Base-by-base conservation (phyloP, 2,888 invertebrate genomes). In the Coenonympha arcania region DNA sequence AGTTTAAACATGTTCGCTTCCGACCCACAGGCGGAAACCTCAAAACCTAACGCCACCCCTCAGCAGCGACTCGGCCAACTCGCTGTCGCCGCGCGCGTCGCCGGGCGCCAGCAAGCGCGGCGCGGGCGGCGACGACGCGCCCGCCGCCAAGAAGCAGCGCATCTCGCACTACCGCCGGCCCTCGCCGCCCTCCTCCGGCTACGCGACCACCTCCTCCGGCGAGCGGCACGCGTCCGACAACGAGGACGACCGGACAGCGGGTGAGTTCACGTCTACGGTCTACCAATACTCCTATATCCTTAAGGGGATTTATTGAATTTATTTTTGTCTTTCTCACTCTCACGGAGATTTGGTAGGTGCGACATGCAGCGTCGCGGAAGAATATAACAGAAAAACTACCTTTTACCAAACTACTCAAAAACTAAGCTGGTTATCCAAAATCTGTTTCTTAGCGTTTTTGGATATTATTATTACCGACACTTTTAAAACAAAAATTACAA, bases 1-100 rank as follows among this genome's bases (percentile, higher is more conserved):
- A 26, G 24, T 2, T n/a, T 43, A 1, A 30, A 5, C n/a, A 3
- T 16, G 26, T 8, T 13, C 22, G 31, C 39, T 24, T n/a, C 6
- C 11, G 22, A 30, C 56, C 69, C 72, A 18, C 78, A 92, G 94
- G 78, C 92, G 94, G 74, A 95, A 95, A 88, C 95, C 95, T 68
- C 94, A 95, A 87, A 95, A 95, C 83, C 88, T 95, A 68, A 95
- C 95, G 55, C 95, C 95, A 54, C 95, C 95, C 30, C 90, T 94
- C 59, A 93, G 94, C 72, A 94, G 94, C 66, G 95, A 95, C 71
- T 93, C 93, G 28, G 93, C 94, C 34, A 93, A 93, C 68, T 94
- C 95, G 54, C 92, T 95, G 3, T 93, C 93, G 52, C 93, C 93
- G 55, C 93, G 93, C 61, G 88, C 87, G 54, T 88, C 89, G 30